Percentiles rank a stretch among this genome's conserved stretches.
Evolutionary conservation across 1,140 invertebrate genomes (phyloP).

Genomic region (Caenorhabditis latens): DNA sequence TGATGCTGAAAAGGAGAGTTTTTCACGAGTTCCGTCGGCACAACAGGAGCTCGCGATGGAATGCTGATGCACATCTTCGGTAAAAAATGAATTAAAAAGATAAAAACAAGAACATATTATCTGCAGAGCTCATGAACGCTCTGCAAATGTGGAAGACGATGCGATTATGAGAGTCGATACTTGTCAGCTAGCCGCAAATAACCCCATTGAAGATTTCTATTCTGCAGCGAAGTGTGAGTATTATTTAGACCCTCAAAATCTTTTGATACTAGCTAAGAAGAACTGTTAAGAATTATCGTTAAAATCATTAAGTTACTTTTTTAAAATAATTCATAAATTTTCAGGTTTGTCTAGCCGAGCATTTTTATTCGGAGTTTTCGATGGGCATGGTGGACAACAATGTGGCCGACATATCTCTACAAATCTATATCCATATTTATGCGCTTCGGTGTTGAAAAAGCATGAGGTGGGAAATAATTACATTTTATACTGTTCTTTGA

Average conservation of each 20-base stretch:
- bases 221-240: slow-evolving; percentile 75
- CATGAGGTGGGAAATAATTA: background rate
- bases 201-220: slow-evolving; percentile 76
- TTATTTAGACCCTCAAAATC: background rate
- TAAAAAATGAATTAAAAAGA: background rate
- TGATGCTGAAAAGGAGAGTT: slow-evolving; percentile 59
- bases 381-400: slow-evolving; percentile 73
- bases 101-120: background rate
- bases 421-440: slow-evolving; percentile 73
- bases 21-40: slow-evolving; percentile 35
- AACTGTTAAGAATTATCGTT: no score
- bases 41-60: slow-evolving; percentile 61
- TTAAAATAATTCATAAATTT: background rate
- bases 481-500: background rate
- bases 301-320: background rate
- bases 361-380: slow-evolving; percentile 75
- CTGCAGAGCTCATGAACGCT: slow-evolving; percentile 68
- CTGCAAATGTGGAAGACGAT: slow-evolving; percentile 66
- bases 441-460: slow-evolving; percentile 66
- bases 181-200: slow-evolving; percentile 74
- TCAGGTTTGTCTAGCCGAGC: slow-evolving; percentile 72
- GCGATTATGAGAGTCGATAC: slow-evolving; percentile 71
- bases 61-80: slow-evolving; percentile 64
- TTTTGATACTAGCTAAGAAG: no score
- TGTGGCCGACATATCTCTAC: slow-evolving; percentile 74